Conservation (phyloP, 1,140 invertebrate species). For the Matsumurasca onukii region DNA sequence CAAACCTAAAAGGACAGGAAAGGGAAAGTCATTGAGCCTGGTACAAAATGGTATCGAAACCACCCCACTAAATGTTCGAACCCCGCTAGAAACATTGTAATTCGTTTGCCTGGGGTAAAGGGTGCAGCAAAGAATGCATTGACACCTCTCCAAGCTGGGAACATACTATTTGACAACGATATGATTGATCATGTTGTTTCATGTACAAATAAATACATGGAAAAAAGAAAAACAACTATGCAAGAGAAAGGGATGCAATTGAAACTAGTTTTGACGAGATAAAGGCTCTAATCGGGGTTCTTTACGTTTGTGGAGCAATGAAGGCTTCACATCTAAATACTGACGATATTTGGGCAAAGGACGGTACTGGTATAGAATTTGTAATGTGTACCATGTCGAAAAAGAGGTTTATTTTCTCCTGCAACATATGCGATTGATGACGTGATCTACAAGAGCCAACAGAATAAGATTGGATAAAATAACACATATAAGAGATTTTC, state of each 20-base stretch:
- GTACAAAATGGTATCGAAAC: too few relatives aligned
- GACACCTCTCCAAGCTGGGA: constrained; percentile 29
- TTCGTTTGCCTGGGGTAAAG: constrained; percentile 31
- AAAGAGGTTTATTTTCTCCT: background rate
- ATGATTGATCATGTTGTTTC: constrained; percentile 28
- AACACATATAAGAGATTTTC: constrained; percentile 44
- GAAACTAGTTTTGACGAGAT: constrained; percentile 32
- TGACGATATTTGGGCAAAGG: constrained; percentile 43
- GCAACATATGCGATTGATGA: constrained; percentile 43
- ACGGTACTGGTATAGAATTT: constrained; percentile 36
- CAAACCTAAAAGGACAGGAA: too few relatives aligned
- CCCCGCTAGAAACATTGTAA: constrained; percentile 31
- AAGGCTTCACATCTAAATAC: constrained; percentile 38
- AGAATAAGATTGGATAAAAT: constrained; percentile 43
- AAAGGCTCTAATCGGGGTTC: constrained; percentile 36
- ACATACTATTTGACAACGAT: constrained; percentile 28
- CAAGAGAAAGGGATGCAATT: background rate
- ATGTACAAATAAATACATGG: constrained; percentile 29
- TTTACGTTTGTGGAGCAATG: constrained; percentile 39
- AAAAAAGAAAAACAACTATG: constrained; percentile 6
- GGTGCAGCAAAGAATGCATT: constrained; percentile 23
- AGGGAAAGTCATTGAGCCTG: too few relatives aligned
- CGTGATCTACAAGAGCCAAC: constrained; percentile 39
- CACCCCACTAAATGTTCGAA: too few relatives aligned
- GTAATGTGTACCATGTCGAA: background rate